A percentile compares a stretch with the other conserved stretches of the same genome.
Evolutionary conservation across 1,140 invertebrate species (phyloP).

Genomic region (Bradynema listronoti): DNA sequence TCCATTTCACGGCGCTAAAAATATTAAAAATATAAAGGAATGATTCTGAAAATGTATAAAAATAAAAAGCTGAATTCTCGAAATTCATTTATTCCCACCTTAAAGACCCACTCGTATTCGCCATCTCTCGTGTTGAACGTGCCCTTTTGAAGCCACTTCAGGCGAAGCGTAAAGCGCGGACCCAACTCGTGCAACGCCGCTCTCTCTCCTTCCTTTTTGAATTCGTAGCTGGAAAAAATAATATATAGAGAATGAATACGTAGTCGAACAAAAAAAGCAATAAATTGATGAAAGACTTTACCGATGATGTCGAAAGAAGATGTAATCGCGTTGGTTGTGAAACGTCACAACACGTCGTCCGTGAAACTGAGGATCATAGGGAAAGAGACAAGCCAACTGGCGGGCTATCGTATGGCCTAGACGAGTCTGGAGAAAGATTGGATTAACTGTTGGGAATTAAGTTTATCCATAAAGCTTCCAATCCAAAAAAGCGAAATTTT

Average conservation of each 20-base stretch:
- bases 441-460: no score
- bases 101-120: conserved; percentile 92
- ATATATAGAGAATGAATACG: conserved; percentile 5
- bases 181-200: conserved; percentile 84
- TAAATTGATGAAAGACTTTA: conserved; percentile 55
- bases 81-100: conserved; percentile 60
- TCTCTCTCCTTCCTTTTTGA: conserved; percentile 72
- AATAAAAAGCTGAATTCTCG: not conserved
- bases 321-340: conserved; percentile 96
- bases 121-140: conserved; percentile 92
- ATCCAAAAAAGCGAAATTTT: no score
- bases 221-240: conserved; percentile 71
- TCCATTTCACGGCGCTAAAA: conserved; percentile 58
- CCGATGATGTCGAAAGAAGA: conserved; percentile 96
- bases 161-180: conserved; percentile 84
- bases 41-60: conserved; percentile 6
- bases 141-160: conserved; percentile 85
- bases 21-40: not conserved
- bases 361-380: conserved; percentile 86
- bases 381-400: conserved; percentile 90
- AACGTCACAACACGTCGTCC: conserved; percentile 88
- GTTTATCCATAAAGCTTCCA: no score
- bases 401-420: conserved; percentile 79
- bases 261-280: conserved; percentile 5
- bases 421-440: no score